These are phyloP conservation scores for Rhynchomys soricoides DNA, from an alignment of 2,113 vertebrate species.

Conservation along the genomic window DNA sequence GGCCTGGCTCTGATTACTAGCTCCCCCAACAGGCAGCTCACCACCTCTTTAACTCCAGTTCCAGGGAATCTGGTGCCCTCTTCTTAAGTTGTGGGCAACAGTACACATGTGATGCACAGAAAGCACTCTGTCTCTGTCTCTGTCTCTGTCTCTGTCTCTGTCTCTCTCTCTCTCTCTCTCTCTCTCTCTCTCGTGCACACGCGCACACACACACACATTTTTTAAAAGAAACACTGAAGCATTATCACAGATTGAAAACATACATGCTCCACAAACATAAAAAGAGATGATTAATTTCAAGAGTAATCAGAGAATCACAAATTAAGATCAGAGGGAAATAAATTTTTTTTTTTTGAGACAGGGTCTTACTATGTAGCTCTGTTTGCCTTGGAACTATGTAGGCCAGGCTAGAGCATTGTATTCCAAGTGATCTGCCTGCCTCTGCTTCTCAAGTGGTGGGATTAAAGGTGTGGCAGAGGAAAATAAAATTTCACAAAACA, in stretches of 20 bases:
- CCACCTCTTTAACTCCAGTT: neutral
- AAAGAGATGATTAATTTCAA: slow-evolving; percentile 18
- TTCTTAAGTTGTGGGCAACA: neutral
- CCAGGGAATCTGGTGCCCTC: neutral
- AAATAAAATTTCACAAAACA: neutral
- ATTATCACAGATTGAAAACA: slow-evolving; percentile 31
- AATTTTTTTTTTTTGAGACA: neutral
- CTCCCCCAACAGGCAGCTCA: neutral
- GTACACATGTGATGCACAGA: neutral
- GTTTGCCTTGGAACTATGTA: neutral
- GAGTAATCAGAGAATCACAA: slow-evolving; percentile 13
- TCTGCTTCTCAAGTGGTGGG: neutral
- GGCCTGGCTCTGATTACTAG: neutral
- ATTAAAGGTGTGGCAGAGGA: neutral
- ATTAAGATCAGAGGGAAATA: neutral
- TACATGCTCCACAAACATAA: slow-evolving; percentile 9
- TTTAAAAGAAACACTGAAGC: neutral
- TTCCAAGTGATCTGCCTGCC: neutral
- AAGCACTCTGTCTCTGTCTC: neutral
- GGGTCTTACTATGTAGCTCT: neutral
- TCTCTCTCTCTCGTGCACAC: neutral
- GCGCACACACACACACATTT: neutral
- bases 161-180: neutral
- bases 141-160: neutral
- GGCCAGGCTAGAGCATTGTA: neutral